Conservation (phyloP, 2,113 vertebrate genomes). For the Cyprinus carpio region DNA sequence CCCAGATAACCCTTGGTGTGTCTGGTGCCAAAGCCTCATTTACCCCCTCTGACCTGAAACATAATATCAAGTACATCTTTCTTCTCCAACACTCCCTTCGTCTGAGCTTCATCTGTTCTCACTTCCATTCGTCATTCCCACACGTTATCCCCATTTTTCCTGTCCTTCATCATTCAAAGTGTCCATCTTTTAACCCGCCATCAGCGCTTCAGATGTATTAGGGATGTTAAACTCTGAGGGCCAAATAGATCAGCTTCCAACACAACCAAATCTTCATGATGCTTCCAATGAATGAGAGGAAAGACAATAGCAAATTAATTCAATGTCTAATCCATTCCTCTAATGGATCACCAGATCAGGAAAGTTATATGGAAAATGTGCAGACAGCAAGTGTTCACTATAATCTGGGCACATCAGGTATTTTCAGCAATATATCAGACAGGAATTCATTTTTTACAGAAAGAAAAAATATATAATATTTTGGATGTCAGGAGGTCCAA, state of each 20-base stretch:
- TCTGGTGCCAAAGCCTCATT: slow-evolving; percentile 12
- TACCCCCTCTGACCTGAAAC: slow-evolving; percentile 6
- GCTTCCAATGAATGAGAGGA: background rate
- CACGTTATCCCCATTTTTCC: background rate
- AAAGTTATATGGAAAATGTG: background rate
- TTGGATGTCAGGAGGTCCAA: background rate
- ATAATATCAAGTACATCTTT: slow-evolving; percentile 22
- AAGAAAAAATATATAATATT: background rate
- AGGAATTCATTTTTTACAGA: background rate
- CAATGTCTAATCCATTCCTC: background rate
- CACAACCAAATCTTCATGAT: background rate
- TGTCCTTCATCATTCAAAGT: background rate
- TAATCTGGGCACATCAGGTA: background rate
- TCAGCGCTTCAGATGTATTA: background rate
- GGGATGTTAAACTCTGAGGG: background rate
- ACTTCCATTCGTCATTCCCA: slow-evolving; percentile 37
- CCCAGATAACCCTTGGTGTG: slow-evolving; percentile 35
- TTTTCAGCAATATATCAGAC: background rate
- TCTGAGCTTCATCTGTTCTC: slow-evolving; percentile 42
- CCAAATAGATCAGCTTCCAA: slow-evolving; percentile 6
- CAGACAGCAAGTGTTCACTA: background rate
- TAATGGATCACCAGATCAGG: background rate
- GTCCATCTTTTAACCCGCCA: slow-evolving; percentile 8
- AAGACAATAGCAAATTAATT: slow-evolving; percentile 12
- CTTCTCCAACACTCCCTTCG: slow-evolving; percentile 36